Base-by-base conservation (phyloP, 1,140 invertebrate species). In the Drosophila ohnishii region DNA sequence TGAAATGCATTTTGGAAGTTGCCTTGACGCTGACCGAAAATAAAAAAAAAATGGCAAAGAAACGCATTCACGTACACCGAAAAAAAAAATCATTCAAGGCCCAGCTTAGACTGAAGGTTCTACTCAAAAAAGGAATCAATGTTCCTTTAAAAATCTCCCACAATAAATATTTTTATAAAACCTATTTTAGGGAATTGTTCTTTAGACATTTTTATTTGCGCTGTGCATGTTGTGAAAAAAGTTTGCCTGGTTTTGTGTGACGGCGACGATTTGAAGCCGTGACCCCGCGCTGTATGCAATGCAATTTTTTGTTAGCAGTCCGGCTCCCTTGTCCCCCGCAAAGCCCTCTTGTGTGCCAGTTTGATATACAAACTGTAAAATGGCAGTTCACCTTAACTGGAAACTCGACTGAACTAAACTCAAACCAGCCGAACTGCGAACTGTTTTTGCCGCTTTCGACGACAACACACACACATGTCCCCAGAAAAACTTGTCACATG, bases 321-420 rank as follows among this genome's bases (percentile, higher is more conserved):
- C 25, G 22, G 34, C 34, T 32, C 25, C 30, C 28, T 35, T 19
- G 35, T 19, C 28, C 34, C 48, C 25, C 32, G 53, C n/a, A 34
- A 40, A 11, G 22, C 67, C 37, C 63, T 58, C 56, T 67, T 50
- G 62, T 63, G 65, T 65, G 50, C 39, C 79, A 66, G 63, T 87
- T 86, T 86, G 82, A 86, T 82, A 86, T 86, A 86, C 79, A 69
- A 86, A 86, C 82, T 86, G 71, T 55, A 69, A 86, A 86, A 86
- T 87, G 83, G 82, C 83, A 87, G 83, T 74, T 82, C 82, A 86
- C 82, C 82, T 87, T 86, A 87, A 76, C 82, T 66, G 83, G 51
- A 80, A 76, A 76, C 78, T 75, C 45, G 67, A 66, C 81, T 74
- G 62, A 73, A 65, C 67, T 80, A 64, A 80, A 86, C 78, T 59